Percentiles rank a stretch among this genome's conserved stretches.
Evolutionary conservation across 2,888 invertebrate species (phyloP).

Genomic region (Bombylius discolor): DNA sequence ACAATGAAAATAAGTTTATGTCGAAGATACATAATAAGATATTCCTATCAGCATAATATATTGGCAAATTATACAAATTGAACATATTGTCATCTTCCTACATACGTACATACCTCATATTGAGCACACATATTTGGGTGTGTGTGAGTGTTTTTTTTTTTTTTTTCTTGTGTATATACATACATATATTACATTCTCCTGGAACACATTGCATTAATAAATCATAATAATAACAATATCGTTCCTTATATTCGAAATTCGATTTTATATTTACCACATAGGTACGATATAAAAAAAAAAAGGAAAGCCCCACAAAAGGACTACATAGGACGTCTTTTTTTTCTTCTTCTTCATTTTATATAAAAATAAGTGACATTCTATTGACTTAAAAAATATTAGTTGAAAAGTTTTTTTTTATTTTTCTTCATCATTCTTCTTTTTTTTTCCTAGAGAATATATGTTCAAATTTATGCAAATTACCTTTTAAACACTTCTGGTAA

Average conservation of each 20-base stretch:
- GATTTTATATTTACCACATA: no score
- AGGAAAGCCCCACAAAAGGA: no score
- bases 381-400: no score
- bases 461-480: conserved; percentile 13
- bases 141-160: no score
- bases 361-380: no score
- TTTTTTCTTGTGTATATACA: neutral
- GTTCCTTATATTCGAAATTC: neutral
- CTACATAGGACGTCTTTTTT: no score
- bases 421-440: no score
- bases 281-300: no score
- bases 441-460: no score
- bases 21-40: neutral
- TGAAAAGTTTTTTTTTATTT: no score
- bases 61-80: conserved; percentile 14
- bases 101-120: neutral
- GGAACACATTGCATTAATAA: conserved; percentile 11
- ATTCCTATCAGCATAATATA: conserved; percentile 11
- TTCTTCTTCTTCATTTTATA: no score
- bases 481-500: conserved; percentile 13
- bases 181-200: neutral
- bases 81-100: conserved; percentile 8
- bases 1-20: neutral
- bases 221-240: conserved; percentile 11
- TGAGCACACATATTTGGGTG: no score